Conservation (phyloP, 2,113 vertebrate species). For the Eublepharis macularius region DNA sequence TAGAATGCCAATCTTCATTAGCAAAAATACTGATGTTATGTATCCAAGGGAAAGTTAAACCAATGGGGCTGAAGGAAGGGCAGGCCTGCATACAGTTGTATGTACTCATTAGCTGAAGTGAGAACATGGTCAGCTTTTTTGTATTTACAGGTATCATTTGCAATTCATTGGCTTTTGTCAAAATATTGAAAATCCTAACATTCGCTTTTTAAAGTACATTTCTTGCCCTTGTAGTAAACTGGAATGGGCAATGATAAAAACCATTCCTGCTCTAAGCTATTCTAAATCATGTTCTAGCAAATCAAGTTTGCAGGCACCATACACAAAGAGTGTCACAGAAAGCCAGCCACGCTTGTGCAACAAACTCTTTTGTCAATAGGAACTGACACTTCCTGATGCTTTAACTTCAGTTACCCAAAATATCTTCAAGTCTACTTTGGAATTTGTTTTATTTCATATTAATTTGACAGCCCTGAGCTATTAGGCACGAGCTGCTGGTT, state of each 20-base stretch:
- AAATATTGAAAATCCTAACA: background rate
- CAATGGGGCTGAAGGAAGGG: no score
- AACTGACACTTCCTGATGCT: no score
- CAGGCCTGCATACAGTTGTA: no score
- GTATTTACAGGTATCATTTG: no score
- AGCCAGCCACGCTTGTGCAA: background rate
- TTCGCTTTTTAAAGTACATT: background rate
- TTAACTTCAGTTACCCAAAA: no score
- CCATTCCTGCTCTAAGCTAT: background rate
- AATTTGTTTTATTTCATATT: no score
- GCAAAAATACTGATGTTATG: background rate
- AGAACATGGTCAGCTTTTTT: no score
- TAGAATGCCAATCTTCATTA: background rate
- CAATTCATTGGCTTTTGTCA: background rate
- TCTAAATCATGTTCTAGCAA: background rate
- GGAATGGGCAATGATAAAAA: background rate
- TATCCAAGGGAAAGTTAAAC: background rate
- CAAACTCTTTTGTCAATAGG: background rate
- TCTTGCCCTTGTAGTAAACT: background rate
- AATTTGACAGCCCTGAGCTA: no score
- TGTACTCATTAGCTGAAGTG: no score
- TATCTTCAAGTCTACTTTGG: no score
- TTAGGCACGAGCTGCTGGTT: no score
- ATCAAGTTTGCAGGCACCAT: background rate
- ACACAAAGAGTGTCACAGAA: background rate